phyloP scores from a whole-genome alignment of 2,888 invertebrate species.

The Bembecia ichneumoniformis region DNA sequence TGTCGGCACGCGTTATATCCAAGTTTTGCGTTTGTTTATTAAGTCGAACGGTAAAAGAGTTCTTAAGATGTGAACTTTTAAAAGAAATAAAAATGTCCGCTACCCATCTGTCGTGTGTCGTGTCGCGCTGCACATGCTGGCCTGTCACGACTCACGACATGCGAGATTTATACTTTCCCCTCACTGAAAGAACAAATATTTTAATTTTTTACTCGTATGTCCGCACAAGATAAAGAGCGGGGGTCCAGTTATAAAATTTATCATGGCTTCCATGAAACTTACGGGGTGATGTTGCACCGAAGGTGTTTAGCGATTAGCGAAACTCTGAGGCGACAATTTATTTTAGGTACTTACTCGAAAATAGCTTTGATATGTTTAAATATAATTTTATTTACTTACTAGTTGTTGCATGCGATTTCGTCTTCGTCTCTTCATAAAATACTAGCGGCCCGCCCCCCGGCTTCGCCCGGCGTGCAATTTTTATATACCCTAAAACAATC shows the following conservation, averaged over 20 bases:
- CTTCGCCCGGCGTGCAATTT: too few relatives aligned
- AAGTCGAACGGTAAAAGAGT: background rate
- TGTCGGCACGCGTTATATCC: background rate
- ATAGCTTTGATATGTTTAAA: too few relatives aligned
- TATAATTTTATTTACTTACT: too few relatives aligned
- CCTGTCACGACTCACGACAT: background rate
- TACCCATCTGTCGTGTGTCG: background rate
- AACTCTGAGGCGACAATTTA: background rate
- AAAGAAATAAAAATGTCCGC: background rate
- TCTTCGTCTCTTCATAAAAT: too few relatives aligned
- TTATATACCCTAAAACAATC: too few relatives aligned
- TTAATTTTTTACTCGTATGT: background rate
- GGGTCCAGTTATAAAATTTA: background rate
- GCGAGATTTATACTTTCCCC: background rate
- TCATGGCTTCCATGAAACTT: background rate
- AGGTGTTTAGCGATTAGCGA: background rate
- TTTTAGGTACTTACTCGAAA: too few relatives aligned
- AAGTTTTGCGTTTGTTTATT: background rate
- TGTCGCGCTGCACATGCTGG: background rate
- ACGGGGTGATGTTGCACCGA: background rate
- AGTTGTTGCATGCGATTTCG: too few relatives aligned
- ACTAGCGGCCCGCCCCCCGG: too few relatives aligned
- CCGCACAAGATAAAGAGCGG: background rate
- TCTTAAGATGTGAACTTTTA: background rate
- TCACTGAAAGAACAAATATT: background rate